Conservation (phyloP, 2,888 invertebrate genomes). For the Malthinus flaveolus region DNA sequence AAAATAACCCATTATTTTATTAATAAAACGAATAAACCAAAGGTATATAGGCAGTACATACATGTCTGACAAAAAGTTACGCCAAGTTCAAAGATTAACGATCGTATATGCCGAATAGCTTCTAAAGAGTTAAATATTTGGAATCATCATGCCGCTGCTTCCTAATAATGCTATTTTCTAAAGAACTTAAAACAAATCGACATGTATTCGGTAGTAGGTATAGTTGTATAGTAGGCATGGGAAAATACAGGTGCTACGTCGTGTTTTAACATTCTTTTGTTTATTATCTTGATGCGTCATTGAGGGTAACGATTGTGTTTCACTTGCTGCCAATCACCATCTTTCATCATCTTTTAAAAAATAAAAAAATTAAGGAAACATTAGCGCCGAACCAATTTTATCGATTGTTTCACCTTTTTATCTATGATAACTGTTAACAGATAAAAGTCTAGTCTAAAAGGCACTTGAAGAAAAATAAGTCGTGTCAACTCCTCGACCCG, state of each 20-base stretch:
- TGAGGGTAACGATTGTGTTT: constrained; percentile 47
- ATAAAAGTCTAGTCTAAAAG: too few species aligned
- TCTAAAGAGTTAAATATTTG: background rate
- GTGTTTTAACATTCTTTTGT: constrained; percentile 50
- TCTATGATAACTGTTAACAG: too few species aligned
- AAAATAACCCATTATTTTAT: too few species aligned
- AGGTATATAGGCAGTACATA: too few species aligned
- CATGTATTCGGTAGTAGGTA: constrained; percentile 19
- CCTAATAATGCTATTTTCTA: background rate
- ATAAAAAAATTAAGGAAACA: background rate
- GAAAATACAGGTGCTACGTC: constrained; percentile 43
- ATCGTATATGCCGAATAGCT: background rate
- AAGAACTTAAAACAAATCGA: constrained; percentile 13
- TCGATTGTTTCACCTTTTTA: too few species aligned
- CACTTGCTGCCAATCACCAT: constrained; percentile 38
- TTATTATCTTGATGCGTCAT: constrained; percentile 53
- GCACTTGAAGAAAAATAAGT: too few species aligned
- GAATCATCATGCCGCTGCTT: background rate
- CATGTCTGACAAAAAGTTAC: too few species aligned
- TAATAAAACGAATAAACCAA: too few species aligned
- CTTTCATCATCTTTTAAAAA: constrained; percentile 7
- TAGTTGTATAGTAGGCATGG: constrained; percentile 39
- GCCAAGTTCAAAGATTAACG: too few species aligned
- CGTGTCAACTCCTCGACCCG: too few species aligned
- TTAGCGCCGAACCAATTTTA: background rate